Conservation (phyloP, 2,797 vertebrate genomes). For the Euphonia xanthogaster region DNA sequence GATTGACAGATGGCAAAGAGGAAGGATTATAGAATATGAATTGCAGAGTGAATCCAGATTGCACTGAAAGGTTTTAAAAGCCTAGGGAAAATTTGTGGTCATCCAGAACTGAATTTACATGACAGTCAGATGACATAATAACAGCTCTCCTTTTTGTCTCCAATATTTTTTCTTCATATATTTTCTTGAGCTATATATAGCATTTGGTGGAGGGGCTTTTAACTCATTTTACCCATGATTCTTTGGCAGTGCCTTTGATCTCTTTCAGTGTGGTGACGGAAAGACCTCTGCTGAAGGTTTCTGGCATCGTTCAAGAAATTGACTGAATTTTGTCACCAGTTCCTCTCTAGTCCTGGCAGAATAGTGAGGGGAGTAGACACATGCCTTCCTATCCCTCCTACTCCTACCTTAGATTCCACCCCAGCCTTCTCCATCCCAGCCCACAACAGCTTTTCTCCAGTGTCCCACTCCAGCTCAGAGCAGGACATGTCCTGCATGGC, state of each 20-base stretch:
- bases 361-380: rapidly evolving
- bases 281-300: neutral
- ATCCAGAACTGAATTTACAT: neutral
- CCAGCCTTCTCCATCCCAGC: neutral
- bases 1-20: slow-evolving; percentile 26
- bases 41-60: slow-evolving; percentile 1
- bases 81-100: neutral
- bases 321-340: neutral
- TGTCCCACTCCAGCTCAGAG: neutral
- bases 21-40: slow-evolving; percentile 1
- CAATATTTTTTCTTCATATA: neutral
- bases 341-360: neutral
- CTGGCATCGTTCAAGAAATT: neutral
- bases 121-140: neutral
- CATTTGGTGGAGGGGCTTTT: neutral
- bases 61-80: neutral
- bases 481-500: rapidly evolving
- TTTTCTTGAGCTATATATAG: neutral
- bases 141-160: neutral
- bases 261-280: neutral
- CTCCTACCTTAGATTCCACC: neutral
- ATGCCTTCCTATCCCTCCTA: neutral
- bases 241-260: neutral
- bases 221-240: neutral
- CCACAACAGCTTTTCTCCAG: neutral